Conservation (phyloP, 1,140 invertebrate species). For the Sycobia sp. region DNA sequence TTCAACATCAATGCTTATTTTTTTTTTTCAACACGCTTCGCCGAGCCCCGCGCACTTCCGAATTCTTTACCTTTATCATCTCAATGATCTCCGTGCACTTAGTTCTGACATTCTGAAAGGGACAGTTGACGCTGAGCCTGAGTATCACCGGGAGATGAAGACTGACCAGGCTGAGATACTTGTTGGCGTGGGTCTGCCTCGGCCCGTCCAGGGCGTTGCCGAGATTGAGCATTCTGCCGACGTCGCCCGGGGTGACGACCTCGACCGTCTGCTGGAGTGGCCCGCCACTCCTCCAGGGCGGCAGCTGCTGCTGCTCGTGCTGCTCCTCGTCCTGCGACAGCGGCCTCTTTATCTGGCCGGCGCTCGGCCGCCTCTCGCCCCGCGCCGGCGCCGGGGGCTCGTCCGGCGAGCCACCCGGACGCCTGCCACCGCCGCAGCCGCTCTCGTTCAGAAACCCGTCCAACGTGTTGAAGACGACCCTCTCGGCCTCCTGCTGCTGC, state of each 20-base stretch:
- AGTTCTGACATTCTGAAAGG: conserved; percentile 65
- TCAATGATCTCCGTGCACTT: conserved; percentile 66
- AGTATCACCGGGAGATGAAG: conserved; percentile 66
- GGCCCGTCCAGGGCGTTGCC: conserved; percentile 59
- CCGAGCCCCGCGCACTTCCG: too few relatives aligned
- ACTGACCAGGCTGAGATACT: conserved; percentile 64
- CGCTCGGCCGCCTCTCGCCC: conserved; percentile 50
- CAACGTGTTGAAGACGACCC: conserved; percentile 57
- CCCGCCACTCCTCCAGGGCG: conserved; percentile 49
- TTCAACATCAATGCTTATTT: too few relatives aligned
- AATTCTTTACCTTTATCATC: conserved; percentile 65
- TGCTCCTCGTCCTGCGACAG: conserved; percentile 55
- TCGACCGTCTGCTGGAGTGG: conserved; percentile 48
- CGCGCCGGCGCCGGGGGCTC: too few relatives aligned
- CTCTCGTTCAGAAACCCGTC: conserved; percentile 55
- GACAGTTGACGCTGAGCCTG: conserved; percentile 65
- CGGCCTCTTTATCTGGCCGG: conserved; percentile 53
- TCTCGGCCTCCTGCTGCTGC: conserved; percentile 36
- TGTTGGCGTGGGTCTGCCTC: conserved; percentile 56
- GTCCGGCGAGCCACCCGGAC: too few relatives aligned
- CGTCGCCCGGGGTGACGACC: conserved; percentile 54
- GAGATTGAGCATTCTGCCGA: conserved; percentile 58
- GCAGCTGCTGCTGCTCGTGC: too few relatives aligned
- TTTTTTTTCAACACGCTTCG: too few relatives aligned
- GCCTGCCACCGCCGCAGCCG: background rate